phyloP scores from a whole-genome alignment of 2,797 vertebrate genomes.

The Phoxinus dragarum region DNA sequence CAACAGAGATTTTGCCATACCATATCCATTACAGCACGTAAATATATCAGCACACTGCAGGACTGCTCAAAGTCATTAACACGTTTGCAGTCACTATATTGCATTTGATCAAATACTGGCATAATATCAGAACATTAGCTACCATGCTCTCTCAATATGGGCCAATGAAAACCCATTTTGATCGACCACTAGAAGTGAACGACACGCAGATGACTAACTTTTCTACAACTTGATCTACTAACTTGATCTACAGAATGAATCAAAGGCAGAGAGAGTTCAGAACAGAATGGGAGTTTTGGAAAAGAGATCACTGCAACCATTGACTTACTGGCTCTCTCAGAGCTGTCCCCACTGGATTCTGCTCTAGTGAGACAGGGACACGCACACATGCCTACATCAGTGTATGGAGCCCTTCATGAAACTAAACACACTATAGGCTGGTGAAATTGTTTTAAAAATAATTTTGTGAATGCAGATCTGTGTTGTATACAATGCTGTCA shows the following conservation, averaged over 20 bases:
- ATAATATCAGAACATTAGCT: not conserved
- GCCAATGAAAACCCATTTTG: not conserved
- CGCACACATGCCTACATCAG: conserved; percentile 75
- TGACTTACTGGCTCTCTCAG: conserved; percentile 90
- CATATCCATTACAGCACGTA: not conserved
- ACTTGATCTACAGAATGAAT: not conserved
- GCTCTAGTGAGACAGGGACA: conserved; percentile 88
- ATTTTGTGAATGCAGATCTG: not conserved
- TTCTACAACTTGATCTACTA: not conserved
- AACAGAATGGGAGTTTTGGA: conserved; percentile 65
- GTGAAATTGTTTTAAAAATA: not conserved
- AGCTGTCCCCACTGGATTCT: conserved; percentile 85
- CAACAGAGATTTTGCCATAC: not conserved
- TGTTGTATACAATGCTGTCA: not conserved
- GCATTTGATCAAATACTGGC: not conserved
- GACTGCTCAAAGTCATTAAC: not conserved
- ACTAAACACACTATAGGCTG: not conserved
- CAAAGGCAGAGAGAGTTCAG: conserved; percentile 56
- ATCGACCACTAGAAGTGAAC: not conserved
- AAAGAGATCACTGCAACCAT: conserved; percentile 80
- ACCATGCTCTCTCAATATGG: not conserved
- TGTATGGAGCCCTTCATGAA: conserved; percentile 32
- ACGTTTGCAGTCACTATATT: not conserved
- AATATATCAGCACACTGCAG: not conserved
- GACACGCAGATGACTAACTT: not conserved